Percentiles rank a stretch among this genome's conserved stretches.
phyloP scores from a whole-genome alignment of 92 coral and sea anemone genomes.

The Epizoanthus rinbou region DNA sequence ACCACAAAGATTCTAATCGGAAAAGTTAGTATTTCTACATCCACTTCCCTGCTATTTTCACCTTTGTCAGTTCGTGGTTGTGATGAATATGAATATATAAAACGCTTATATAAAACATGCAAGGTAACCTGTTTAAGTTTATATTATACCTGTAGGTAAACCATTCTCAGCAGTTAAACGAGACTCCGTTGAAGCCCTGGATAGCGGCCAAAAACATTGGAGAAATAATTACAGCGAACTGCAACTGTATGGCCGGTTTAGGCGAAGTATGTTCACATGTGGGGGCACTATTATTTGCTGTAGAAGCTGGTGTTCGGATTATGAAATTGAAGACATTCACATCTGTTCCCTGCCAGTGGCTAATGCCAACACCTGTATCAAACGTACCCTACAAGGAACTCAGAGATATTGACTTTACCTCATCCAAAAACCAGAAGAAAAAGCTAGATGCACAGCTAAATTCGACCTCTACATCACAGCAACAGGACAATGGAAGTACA shows the following conservation, averaged over 20 bases:
- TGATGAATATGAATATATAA: no score
- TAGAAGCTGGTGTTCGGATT: conserved; percentile 34
- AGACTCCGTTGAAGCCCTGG: no score
- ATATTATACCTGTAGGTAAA: neutral
- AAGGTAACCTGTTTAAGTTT: neutral
- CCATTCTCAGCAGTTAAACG: no score
- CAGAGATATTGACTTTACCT: conserved; percentile 61
- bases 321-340: conserved; percentile 54
- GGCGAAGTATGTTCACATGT: no score
- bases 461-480: conserved; percentile 1
- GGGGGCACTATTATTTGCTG: conserved; percentile 40
- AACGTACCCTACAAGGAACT: conserved; percentile 58
- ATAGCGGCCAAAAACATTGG: no score
- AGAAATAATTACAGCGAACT: neutral
- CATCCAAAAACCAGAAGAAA: conserved; percentile 54
- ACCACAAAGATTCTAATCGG: conserved; percentile 8
- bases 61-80: no score
- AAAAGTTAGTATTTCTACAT: conserved; percentile 14
- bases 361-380: conserved; percentile 65
- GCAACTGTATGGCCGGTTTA: conserved; percentile 57
- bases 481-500: neutral
- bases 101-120: no score
- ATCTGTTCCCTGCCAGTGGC: conserved; percentile 68
- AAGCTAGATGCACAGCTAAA: conserved; percentile 49
- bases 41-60: neutral